Evolutionary conservation across 2,797 vertebrate genomes (phyloP).

Genomic region (Enteromius anoplus): DNA sequence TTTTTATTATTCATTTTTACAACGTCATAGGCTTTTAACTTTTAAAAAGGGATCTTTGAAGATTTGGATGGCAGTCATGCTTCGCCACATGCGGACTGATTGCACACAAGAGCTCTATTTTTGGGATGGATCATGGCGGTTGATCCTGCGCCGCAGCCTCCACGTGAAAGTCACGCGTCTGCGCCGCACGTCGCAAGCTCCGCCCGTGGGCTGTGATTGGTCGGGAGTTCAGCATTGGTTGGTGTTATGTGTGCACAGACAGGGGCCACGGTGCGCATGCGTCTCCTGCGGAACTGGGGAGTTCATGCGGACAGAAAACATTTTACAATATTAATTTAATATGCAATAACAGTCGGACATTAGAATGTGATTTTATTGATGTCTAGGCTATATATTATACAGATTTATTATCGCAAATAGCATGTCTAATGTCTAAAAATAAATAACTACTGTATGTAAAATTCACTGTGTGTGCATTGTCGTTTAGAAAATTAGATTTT

Average conservation of each 20-base stretch:
- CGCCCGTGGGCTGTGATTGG: slow-evolving; percentile 47
- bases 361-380: neutral
- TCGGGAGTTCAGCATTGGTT: neutral
- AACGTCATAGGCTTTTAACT: neutral
- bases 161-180: slow-evolving; percentile 51
- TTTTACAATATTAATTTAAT: neutral
- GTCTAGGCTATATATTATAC: neutral
- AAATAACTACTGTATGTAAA: neutral
- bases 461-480: neutral
- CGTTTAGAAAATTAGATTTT: too few relatives aligned
- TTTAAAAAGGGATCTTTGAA: neutral
- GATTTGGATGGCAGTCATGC: neutral
- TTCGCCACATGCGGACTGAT: neutral
- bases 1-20: neutral
- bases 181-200: slow-evolving; percentile 29
- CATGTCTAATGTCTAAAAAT: too few relatives aligned
- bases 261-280: neutral
- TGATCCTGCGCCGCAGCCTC: neutral
- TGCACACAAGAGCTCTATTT: slow-evolving; percentile 14
- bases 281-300: neutral
- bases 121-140: slow-evolving; percentile 27
- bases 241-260: neutral
- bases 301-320: neutral
- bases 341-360: too few relatives aligned
- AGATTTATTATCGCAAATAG: neutral